A percentile compares a stretch with the other conserved stretches of the same genome.
Conservation (phyloP, 2,888 invertebrate genomes). For the Philhelius pedissequus region DNA sequence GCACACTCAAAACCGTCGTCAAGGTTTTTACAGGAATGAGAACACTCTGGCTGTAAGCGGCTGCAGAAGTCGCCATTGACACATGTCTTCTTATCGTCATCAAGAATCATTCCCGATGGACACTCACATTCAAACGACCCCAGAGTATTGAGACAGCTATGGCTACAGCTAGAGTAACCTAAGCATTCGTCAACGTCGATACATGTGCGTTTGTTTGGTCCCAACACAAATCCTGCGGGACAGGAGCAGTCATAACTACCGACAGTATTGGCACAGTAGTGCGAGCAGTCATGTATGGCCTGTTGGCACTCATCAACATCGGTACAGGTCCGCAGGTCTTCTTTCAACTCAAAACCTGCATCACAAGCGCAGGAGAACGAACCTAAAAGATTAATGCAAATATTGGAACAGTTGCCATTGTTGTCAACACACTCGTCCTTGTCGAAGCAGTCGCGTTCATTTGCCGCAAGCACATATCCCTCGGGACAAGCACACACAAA, state of each 20-base stretch:
- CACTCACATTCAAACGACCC: slow-evolving; percentile 82
- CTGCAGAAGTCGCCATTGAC: slow-evolving; percentile 73
- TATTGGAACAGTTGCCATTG: slow-evolving; percentile 81
- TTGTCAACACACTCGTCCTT: slow-evolving; percentile 81
- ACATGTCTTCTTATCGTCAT: slow-evolving; percentile 77
- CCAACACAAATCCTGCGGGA: slow-evolving; percentile 79
- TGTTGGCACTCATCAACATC: slow-evolving; percentile 80
- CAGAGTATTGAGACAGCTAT: slow-evolving; percentile 77
- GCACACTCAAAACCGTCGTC: slow-evolving; percentile 80
- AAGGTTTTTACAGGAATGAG: slow-evolving; percentile 80
- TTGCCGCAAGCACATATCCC: slow-evolving; percentile 77
- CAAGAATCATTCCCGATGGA: slow-evolving; percentile 74
- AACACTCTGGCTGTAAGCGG: slow-evolving; percentile 79
- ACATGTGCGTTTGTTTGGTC: slow-evolving; percentile 73
- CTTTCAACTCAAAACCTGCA: slow-evolving; percentile 75
- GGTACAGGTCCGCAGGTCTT: slow-evolving; percentile 76
- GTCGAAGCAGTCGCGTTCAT: slow-evolving; percentile 78
- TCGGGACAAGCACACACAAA: slow-evolving; percentile 80
- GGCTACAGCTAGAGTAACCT: slow-evolving; percentile 72
- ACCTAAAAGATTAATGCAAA: slow-evolving; percentile 82
- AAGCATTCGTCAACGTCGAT: slow-evolving; percentile 76
- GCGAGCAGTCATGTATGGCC: slow-evolving; percentile 79
- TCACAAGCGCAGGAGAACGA: slow-evolving; percentile 80
- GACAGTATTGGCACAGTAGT: slow-evolving; percentile 80
- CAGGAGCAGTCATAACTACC: slow-evolving; percentile 82